phyloP scores from a whole-genome alignment of 2,888 invertebrate genomes.

The Synergus itoensis region DNA sequence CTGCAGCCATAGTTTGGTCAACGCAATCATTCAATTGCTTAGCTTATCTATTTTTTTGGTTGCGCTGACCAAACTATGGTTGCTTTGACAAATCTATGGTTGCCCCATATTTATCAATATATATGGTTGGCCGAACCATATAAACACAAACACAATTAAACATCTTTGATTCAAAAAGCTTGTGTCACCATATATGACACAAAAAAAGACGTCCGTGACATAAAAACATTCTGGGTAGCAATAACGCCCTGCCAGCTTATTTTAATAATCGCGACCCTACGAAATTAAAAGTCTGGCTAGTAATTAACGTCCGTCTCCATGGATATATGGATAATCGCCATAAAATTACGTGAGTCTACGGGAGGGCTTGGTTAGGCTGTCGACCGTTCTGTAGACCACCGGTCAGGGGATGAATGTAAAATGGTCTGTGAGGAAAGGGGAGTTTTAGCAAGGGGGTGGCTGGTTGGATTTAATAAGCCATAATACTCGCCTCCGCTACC shows the following conservation, averaged over 20 bases:
- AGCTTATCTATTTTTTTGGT: too few relatives aligned
- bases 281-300: constrained; percentile 59
- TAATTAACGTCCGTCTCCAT: constrained; percentile 47
- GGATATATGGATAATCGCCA: constrained; percentile 60
- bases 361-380: neutral
- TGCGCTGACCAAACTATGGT: too few relatives aligned
- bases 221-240: constrained; percentile 21
- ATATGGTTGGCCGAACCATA: too few relatives aligned
- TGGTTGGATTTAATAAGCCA: constrained; percentile 63
- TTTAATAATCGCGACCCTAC: constrained; percentile 46
- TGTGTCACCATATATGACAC: neutral
- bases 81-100: too few relatives aligned
- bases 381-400: neutral
- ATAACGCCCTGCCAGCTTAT: constrained; percentile 44
- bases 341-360: constrained; percentile 61
- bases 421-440: constrained; percentile 36
- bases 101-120: too few relatives aligned
- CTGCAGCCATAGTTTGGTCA: too few relatives aligned
- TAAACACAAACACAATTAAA: neutral
- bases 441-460: constrained; percentile 9
- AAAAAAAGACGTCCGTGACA: neutral
- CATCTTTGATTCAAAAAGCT: neutral
- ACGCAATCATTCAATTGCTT: too few relatives aligned
- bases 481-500: constrained; percentile 47
- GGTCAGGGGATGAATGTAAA: neutral